These are phyloP conservation scores for Chelonia mydas DNA, from an alignment of 2,797 vertebrate genomes.

Conservation along the genomic window DNA sequence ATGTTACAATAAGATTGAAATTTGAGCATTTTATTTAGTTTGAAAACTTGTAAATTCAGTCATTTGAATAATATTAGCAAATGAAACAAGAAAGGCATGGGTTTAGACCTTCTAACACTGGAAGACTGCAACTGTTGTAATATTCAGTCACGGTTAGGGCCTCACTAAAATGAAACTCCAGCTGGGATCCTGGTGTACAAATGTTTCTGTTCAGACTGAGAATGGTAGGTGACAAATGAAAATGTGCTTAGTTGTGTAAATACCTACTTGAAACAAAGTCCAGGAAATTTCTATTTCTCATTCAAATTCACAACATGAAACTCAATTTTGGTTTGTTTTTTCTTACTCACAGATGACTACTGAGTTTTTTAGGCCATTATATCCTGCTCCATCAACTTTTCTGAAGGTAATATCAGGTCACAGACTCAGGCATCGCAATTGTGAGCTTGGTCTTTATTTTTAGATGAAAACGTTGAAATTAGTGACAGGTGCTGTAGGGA, in stretches of 20 bases:
- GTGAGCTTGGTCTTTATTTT: slow-evolving; percentile 41
- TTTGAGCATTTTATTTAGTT: too few species aligned
- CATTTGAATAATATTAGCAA: neutral
- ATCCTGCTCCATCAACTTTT: slow-evolving; percentile 35
- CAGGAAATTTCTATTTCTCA: slow-evolving; percentile 41
- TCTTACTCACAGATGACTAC: slow-evolving; percentile 61
- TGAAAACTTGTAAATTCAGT: too few species aligned
- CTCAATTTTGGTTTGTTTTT: slow-evolving; percentile 57
- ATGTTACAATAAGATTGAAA: too few species aligned
- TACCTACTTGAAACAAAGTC: slow-evolving; percentile 36
- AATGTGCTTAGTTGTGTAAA: slow-evolving; percentile 22
- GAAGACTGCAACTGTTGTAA: neutral
- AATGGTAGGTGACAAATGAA: slow-evolving; percentile 45
- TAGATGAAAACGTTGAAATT: slow-evolving; percentile 31
- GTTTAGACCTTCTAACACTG: neutral
- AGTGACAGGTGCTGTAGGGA: slow-evolving; percentile 62
- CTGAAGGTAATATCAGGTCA: slow-evolving; percentile 60
- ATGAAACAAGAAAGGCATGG: neutral
- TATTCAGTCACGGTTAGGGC: neutral
- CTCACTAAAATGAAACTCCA: neutral
- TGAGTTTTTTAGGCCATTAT: slow-evolving; percentile 54
- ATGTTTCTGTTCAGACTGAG: slow-evolving; percentile 13
- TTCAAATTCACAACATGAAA: slow-evolving; percentile 69
- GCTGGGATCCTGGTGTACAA: neutral
- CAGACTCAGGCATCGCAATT: slow-evolving; percentile 30